phyloP scores from a whole-genome alignment of 1,140 invertebrate species.

The Plectrocnemia conspersa region DNA sequence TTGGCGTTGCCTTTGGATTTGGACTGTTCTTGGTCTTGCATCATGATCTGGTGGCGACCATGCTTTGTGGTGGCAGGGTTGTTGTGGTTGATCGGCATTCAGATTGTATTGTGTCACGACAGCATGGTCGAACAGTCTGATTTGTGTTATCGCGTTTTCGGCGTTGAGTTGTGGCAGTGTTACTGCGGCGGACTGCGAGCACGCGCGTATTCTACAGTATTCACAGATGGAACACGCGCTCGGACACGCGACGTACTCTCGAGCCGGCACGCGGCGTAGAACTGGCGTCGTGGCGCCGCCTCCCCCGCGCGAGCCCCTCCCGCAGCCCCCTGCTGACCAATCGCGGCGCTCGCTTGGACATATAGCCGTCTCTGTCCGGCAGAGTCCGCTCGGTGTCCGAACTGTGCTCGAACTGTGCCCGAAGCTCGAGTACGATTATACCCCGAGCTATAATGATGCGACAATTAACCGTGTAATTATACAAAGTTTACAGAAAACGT shows the following conservation, averaged over 20 bases:
- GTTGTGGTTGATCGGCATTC: neutral
- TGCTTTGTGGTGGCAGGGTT: neutral
- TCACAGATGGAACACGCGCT: slow-evolving; percentile 35
- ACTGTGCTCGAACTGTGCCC: no score
- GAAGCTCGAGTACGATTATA: no score
- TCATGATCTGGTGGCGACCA: slow-evolving; percentile 5
- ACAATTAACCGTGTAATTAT: no score
- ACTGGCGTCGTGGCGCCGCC: slow-evolving; percentile 44
- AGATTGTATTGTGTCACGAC: neutral
- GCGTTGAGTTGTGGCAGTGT: slow-evolving; percentile 37
- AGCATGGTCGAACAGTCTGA: neutral
- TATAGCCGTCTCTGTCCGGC: no score
- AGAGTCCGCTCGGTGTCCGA: no score
- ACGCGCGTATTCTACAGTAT: slow-evolving; percentile 43
- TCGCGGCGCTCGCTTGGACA: slow-evolving; percentile 1
- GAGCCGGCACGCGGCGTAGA: slow-evolving; percentile 47
- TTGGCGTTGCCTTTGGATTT: slow-evolving; percentile 46
- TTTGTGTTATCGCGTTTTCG: neutral
- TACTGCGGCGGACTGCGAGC: slow-evolving; percentile 42
- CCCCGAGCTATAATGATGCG: no score
- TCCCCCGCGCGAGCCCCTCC: slow-evolving; percentile 45
- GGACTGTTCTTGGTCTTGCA: slow-evolving; percentile 45
- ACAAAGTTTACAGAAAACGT: no score
- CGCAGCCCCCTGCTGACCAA: slow-evolving; percentile 33
- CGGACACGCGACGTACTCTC: slow-evolving; percentile 16